A percentile compares a stretch with the other conserved stretches of the same genome.
Evolutionary conservation across 2,888 invertebrate genomes (phyloP).

Genomic region (Acleris holmiana): DNA sequence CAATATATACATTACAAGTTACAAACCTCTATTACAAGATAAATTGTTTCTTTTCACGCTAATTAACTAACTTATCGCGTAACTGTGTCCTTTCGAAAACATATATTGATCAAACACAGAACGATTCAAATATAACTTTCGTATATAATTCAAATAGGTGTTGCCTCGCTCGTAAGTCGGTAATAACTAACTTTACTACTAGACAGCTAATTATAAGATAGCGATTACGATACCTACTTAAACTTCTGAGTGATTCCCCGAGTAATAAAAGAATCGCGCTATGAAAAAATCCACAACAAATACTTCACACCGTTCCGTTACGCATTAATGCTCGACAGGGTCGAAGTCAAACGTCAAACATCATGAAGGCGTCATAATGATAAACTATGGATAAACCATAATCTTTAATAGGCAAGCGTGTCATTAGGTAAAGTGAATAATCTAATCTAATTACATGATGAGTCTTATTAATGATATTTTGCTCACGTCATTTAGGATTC

Average conservation of each 20-base stretch:
- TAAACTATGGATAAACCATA: background rate
- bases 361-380: background rate
- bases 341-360: background rate
- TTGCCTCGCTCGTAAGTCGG: background rate
- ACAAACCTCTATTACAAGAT: no score
- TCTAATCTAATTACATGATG: background rate
- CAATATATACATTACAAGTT: no score
- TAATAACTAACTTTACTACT: background rate
- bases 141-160: background rate
- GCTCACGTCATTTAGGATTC: background rate
- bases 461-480: background rate
- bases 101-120: conserved; percentile 26
- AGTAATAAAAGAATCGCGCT: background rate
- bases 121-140: background rate
- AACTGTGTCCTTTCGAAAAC: background rate
- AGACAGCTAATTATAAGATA: background rate
- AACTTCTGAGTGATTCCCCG: conserved; percentile 9
- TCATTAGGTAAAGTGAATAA: background rate
- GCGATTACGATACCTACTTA: background rate
- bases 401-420: background rate
- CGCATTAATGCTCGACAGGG: no score
- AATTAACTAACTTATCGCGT: conserved; percentile 12
- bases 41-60: conserved; percentile 14
- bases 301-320: conserved; percentile 1
- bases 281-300: conserved; percentile 1